These are phyloP conservation scores for Abscondita cerata DNA, from an alignment of 2,888 invertebrate genomes.

Conservation along the genomic window DNA sequence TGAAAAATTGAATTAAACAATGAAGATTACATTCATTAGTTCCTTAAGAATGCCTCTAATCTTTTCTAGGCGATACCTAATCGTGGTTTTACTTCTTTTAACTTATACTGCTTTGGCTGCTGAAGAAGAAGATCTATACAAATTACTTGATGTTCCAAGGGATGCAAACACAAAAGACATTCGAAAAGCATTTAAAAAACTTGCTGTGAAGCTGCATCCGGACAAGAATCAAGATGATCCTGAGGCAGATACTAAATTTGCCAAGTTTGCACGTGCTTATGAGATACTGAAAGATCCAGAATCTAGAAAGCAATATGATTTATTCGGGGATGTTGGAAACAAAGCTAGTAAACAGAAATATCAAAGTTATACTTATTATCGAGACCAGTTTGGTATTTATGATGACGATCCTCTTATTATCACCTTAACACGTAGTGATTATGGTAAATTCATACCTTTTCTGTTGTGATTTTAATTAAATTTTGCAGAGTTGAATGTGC, in stretches of 20 bases:
- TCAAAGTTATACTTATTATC: conserved; percentile 83
- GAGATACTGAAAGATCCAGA: conserved; percentile 86
- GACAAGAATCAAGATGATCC: conserved; percentile 80
- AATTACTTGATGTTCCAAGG: conserved; percentile 62
- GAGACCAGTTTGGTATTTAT: conserved; percentile 83
- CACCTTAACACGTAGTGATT: conserved; percentile 76
- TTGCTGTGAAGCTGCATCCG: conserved; percentile 75
- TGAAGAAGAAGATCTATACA: conserved; percentile 48
- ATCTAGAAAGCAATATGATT: conserved; percentile 78
- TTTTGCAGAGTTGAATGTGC: conserved; percentile 58
- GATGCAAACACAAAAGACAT: conserved; percentile 73
- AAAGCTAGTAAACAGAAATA: conserved; percentile 69
- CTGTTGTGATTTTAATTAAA: conserved; percentile 12
- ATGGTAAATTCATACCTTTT: conserved; percentile 62
- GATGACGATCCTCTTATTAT: conserved; percentile 84
- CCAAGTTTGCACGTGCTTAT: conserved; percentile 83
- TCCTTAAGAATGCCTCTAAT: not conserved
- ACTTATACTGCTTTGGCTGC: conserved; percentile 5
- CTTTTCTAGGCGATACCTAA: conserved; percentile 12
- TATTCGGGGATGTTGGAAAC: conserved; percentile 74
- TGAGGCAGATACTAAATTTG: conserved; percentile 76
- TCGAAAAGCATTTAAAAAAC: conserved; percentile 74
- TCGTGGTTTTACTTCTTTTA: conserved; percentile 6
- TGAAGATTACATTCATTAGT: too few relatives aligned
- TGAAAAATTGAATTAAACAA: too few relatives aligned